Base-by-base conservation (phyloP, 2,888 invertebrate species). In the Pecten maximus region DNA sequence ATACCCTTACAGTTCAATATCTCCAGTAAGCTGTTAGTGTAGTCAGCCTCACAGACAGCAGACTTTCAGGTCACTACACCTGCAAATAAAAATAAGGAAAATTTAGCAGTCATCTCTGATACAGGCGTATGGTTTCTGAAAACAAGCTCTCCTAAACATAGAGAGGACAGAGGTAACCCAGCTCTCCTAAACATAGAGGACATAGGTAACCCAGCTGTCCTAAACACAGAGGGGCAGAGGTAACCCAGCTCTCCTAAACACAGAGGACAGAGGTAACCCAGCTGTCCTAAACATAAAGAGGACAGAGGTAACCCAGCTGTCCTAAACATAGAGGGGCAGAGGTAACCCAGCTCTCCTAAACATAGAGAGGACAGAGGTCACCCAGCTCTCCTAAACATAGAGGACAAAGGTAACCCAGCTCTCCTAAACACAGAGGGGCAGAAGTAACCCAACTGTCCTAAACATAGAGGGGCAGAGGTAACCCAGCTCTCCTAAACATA, bases 51-150 rank as follows among this genome's bases (percentile, higher is more conserved):
- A 74, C 74, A 74, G 74, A 74, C 74, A 12, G 12, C 74, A 74
- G 74, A 74, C 74, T 74, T 74, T 74, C 74, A 74, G 74, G 74
- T 74, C 74, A 74, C 74, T 74, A 74, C 28, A 74, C 74, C 74
- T 74, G 74, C 74, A 74, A 74, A 74, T 74, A 74, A 74, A 74
- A 74, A 74, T 74, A 74, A 35, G 23, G 28, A 6, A 74, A 74
- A 35, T 23, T 10, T 74, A 74, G 28, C 74, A 10, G 23, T 74
- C 74, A 74, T 74, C 74, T 74, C 35, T 74, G 35, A 74, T 74
- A 28, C 74, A 2, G 50, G 50, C 28, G 1, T 74, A 28, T 35
- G 1, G 23, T 54, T 2, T 54, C n/a, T 54, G 15, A 15, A 16
- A 50, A 16, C 15, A 15, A 50, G 50, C n/a, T n/a, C 6, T 2